Evolutionary conservation across 2,797 vertebrate species (phyloP).

Genomic region (Remorina albescens): DNA sequence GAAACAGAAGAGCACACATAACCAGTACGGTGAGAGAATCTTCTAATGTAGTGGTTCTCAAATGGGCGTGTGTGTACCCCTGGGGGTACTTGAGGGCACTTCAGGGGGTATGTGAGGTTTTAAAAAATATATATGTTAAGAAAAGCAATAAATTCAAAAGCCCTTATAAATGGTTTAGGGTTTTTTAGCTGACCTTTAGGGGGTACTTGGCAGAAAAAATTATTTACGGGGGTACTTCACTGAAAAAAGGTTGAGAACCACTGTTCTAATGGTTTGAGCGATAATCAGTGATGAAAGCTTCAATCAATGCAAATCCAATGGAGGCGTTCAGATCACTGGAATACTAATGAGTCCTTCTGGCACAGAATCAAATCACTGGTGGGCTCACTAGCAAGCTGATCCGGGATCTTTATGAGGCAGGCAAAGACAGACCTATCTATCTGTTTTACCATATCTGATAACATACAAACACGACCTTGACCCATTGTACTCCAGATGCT

Average conservation of each 20-base stretch:
- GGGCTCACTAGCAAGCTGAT: slow-evolving; percentile 12
- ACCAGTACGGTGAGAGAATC: slow-evolving; percentile 11
- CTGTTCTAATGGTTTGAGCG: background rate
- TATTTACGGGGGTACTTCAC: too few species aligned
- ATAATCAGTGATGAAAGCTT: slow-evolving; percentile 2
- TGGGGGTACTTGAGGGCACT: too few species aligned
- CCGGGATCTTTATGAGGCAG: background rate
- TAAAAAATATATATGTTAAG: too few species aligned
- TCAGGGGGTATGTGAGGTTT: too few species aligned
- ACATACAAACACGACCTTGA: slow-evolving; percentile 41
- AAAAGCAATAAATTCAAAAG: too few species aligned
- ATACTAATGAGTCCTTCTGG: slow-evolving; percentile 37
- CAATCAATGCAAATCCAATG: slow-evolving; percentile 18
- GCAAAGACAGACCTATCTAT: slow-evolving; percentile 12
- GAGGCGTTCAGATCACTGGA: slow-evolving; percentile 11
- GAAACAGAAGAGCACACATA: background rate
- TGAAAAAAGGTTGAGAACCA: too few species aligned
- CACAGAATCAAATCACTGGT: slow-evolving; percentile 7
- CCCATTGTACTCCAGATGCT: slow-evolving; percentile 33
- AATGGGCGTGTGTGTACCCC: too few species aligned
- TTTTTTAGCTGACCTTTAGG: too few species aligned
- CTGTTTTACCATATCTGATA: slow-evolving; percentile 33
- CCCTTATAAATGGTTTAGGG: too few species aligned
- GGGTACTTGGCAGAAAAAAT: too few species aligned
- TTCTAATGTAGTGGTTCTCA: too few species aligned